These are phyloP conservation scores for Muntiacus reevesi DNA, from an alignment of 2,113 vertebrate species.

Conservation along the genomic window DNA sequence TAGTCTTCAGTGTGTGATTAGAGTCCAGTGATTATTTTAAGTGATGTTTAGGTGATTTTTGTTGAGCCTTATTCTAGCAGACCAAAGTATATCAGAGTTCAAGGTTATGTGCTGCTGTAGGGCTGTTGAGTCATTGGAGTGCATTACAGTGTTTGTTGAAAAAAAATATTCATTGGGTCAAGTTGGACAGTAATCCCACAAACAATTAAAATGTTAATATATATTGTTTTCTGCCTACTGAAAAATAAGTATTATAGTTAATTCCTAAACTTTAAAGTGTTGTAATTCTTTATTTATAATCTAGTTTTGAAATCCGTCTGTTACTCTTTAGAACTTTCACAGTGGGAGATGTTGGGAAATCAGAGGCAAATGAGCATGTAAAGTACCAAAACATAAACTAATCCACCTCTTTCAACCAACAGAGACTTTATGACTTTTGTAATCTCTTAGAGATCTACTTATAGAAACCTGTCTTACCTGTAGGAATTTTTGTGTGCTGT, in stretches of 20 bases:
- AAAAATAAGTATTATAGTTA: slow-evolving; percentile 29
- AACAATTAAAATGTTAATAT: not conserved
- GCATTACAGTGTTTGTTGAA: not conserved
- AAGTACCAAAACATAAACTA: not conserved
- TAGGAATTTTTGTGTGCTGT: not conserved
- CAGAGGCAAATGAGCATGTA: not conserved
- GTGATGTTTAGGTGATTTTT: slow-evolving; percentile 3
- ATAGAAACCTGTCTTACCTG: not conserved
- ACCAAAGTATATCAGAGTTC: not conserved
- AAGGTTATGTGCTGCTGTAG: not conserved
- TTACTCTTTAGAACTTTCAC: not conserved
- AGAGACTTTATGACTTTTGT: not conserved
- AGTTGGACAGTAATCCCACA: not conserved
- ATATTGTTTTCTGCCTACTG: slow-evolving; percentile 29
- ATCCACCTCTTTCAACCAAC: not conserved
- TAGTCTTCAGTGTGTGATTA: not conserved
- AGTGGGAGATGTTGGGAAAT: not conserved
- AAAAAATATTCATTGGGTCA: not conserved
- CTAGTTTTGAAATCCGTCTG: slow-evolving; percentile 29
- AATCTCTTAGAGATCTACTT: not conserved
- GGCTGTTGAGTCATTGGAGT: slow-evolving; percentile 36
- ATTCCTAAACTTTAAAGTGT: not conserved
- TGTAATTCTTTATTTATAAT: slow-evolving; percentile 1
- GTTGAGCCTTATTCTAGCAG: not conserved
- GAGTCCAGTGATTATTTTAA: slow-evolving; percentile 15